Evolutionary conservation across 2,113 vertebrate species (phyloP), one percentile per base, ranked within the genome.

Genomic region (Malurus melanocephalus): DNA sequence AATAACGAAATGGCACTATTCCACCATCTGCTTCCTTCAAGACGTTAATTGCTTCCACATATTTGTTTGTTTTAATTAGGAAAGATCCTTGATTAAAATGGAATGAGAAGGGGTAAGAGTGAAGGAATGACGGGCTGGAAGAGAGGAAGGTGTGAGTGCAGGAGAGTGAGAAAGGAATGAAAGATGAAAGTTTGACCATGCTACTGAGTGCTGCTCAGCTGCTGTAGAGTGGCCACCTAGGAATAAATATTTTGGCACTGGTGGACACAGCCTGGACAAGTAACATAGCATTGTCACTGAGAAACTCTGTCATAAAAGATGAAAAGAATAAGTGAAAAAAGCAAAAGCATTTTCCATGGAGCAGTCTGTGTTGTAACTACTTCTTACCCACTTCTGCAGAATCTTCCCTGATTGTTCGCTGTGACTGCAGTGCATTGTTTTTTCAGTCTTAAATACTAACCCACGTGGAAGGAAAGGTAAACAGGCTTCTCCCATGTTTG

Each of bases 1-100:
- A 96, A 90, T 96, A 97, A 95, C 51, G 13, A 95, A 97, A 95
- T 97, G 95, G 92, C 95, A 89, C 95, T 91, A 95, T 97, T 96
- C 95, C 55, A 91, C 97, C 97, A 97, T 98, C 97, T 97, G 97
- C 96, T 96, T 97, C 93, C 87, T 85, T 96, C 92, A 95, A 80
- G 93, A 94, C 2, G 83, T 95, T 97, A 97, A 97, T 97, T 98
- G 95, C 97, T 97, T 97, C 96, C 96, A 97, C 94, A 93, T 96
- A 96, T 97, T 98, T 98, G 96, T 97, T 97, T 97, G 96, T 97
- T 97, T 97, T 97, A 97, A 97, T 98, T 97, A 97, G 96, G 90
- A 96, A 91, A 95, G 84, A 94, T 94, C 91, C 95, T 97, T 96
- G 96, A 97, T 97, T 95, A 95, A 96, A 94, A 96, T 92, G 87